Base-by-base conservation (phyloP, 2,797 vertebrate species). In the Calcarius lapponicus region DNA sequence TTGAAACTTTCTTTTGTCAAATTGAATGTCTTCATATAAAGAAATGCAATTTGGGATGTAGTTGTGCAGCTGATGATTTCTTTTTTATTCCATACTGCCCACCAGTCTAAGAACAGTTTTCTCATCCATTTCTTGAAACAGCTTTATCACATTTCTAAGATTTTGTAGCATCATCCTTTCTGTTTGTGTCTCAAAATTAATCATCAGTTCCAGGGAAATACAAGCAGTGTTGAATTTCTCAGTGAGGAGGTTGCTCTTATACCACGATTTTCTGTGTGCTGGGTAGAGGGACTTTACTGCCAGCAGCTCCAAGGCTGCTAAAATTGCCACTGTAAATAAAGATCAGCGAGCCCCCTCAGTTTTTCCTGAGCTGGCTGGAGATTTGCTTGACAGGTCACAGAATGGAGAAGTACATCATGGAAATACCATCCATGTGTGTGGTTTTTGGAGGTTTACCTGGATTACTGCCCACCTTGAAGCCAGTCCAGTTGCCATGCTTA, bases 1-100 rank as follows among this genome's bases (percentile, higher is more conserved):
- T 96, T 36, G 38, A 90, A 94, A 93, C 94, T 95, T 92, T 91
- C 85, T 90, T 96, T 80, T 85, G 60, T 92, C 60, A 64, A 90
- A 76, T 24, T 58, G 56, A 76, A 64, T 74, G 71, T 74, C 88
- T 90, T 94, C 74, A 20, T 94, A 45, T 74, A 82, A 94, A 83
- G 60, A 84, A 92, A 80, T 74, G 57, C 62, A 48, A 11, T 92
- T 87, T 89, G 88, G 60, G 78, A 87, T 80, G 61, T 60, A 50
- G 43, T 64, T 75, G 36, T 83, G 73, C 43, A 36, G 65, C 75
- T 94, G 70, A 57, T 45, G 31, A 88, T 82, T 93, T 75, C 29
- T 38, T 72, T 69, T 84, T 69, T 48, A 42, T 84, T 92, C 66
- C 9, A 6, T 72, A 12, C 31, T 53, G 43, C 48, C 64, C 56